phyloP scores from a whole-genome alignment of 2,113 vertebrate genomes.

The Peromyscus polionotus region DNA sequence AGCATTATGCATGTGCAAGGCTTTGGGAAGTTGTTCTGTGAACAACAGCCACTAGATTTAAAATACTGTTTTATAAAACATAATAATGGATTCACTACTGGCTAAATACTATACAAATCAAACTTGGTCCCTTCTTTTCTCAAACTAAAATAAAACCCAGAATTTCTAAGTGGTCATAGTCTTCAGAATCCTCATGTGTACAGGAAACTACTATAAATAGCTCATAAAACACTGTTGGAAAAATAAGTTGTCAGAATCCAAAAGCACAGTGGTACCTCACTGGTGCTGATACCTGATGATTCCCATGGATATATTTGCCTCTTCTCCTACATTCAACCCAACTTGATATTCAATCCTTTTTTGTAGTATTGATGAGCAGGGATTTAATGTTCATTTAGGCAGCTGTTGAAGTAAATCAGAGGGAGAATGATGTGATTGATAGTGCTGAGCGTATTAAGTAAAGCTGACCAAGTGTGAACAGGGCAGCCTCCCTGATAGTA shows the following conservation, averaged over 20 bases:
- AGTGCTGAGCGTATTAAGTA: too few species aligned
- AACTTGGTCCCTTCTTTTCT: constrained; percentile 4
- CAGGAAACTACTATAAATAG: neutral
- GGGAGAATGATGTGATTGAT: neutral
- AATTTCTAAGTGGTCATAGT: neutral
- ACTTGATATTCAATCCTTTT: neutral
- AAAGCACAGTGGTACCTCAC: neutral
- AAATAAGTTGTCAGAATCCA: neutral
- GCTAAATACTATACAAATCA: constrained; percentile 26
- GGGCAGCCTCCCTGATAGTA: too few species aligned
- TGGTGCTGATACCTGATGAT: neutral
- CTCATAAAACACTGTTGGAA: neutral
- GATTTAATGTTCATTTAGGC: neutral
- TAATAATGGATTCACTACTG: neutral
- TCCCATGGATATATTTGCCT: neutral
- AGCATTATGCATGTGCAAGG: neutral
- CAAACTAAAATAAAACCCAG: constrained; percentile 10
- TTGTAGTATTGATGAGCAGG: neutral
- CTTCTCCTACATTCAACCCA: neutral
- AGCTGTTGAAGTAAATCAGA: neutral
- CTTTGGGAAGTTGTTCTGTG: neutral
- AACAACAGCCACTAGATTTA: neutral
- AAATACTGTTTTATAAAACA: constrained; percentile 47
- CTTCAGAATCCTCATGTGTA: neutral
- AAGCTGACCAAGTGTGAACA: neutral